phyloP scores from a whole-genome alignment of 2,113 vertebrate genomes.

The Reinhardtius hippoglossoides region DNA sequence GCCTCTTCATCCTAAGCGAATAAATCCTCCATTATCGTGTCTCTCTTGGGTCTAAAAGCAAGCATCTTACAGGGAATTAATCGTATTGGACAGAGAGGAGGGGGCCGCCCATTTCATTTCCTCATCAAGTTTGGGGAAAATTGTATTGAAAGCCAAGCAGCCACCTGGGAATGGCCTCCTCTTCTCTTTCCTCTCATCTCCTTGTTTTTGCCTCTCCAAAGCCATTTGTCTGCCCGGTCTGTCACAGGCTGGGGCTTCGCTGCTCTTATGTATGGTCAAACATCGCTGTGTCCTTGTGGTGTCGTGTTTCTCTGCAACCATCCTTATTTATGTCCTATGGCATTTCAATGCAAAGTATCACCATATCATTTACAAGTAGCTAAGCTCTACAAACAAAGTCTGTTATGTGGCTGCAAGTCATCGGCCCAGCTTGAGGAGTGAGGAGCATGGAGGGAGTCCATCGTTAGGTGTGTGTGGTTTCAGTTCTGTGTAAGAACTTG shows the following conservation, averaged over 20 bases:
- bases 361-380: neutral
- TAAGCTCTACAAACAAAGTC: neutral
- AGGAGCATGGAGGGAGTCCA: neutral
- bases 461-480: conserved; percentile 2
- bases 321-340: neutral
- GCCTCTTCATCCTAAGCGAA: conserved; percentile 64
- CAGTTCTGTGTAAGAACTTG: conserved; percentile 21
- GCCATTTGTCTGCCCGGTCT: conserved; percentile 23
- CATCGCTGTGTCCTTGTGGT: neutral
- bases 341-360: conserved; percentile 9
- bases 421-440: neutral
- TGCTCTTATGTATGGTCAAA: neutral
- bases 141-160: conserved; percentile 65
- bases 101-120: conserved; percentile 64
- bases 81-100: conserved; percentile 47
- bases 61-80: conserved; percentile 77
- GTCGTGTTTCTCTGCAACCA: neutral
- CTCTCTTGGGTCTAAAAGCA: conserved; percentile 74
- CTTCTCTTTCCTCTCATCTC: conserved; percentile 45
- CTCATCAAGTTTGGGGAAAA: conserved; percentile 67
- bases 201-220: conserved; percentile 43
- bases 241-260: neutral
- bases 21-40: conserved; percentile 75
- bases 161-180: conserved; percentile 69
- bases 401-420: neutral